Percentiles rank a stretch among this genome's conserved stretches.
Evolutionary conservation across 2,797 vertebrate genomes (phyloP).

Genomic region (Glyptemys insculpta): DNA sequence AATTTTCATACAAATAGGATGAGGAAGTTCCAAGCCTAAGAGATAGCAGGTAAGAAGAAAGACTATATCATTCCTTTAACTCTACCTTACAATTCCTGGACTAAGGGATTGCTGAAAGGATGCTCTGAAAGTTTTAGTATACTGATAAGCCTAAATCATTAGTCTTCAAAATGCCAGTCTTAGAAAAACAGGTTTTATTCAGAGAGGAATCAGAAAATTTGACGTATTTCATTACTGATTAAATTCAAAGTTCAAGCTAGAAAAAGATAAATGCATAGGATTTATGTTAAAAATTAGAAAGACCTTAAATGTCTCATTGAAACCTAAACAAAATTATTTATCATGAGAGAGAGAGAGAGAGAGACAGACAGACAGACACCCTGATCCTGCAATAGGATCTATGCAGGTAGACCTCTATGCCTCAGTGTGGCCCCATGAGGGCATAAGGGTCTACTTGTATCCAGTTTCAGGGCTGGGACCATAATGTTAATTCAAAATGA

Average conservation of each 20-base stretch:
- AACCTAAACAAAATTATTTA: background rate
- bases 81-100: fast-evolving
- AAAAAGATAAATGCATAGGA: background rate
- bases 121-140: background rate
- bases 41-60: background rate
- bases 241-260: background rate
- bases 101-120: background rate
- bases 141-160: background rate
- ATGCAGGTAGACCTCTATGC: background rate
- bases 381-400: background rate
- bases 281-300: background rate
- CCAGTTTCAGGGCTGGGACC: background rate
- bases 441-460: background rate
- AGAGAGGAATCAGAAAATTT: background rate
- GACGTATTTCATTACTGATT: background rate
- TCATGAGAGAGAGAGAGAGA: no score
- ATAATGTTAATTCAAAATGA: background rate
- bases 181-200: background rate
- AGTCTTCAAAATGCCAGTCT: background rate
- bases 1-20: background rate
- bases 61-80: no score
- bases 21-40: background rate
- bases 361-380: no score
- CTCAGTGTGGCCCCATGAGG: background rate
- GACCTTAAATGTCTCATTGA: background rate